Conservation (phyloP, 2,113 vertebrate species). For the Leptosomus discolor region DNA sequence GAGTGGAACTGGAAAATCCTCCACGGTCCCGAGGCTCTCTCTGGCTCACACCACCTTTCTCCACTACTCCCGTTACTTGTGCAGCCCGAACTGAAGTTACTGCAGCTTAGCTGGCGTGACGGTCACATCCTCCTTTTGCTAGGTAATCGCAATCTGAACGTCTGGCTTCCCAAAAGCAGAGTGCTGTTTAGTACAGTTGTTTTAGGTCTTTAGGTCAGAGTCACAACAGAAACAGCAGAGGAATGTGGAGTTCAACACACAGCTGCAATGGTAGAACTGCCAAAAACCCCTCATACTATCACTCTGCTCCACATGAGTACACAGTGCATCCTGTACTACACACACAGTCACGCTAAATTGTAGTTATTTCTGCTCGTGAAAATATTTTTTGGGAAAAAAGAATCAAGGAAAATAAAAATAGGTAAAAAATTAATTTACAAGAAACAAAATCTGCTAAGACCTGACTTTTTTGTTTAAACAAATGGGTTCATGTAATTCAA, state of each 20-base stretch:
- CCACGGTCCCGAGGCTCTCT: not conserved
- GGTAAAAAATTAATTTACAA: not conserved
- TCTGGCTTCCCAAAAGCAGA: not conserved
- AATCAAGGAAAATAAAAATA: not conserved
- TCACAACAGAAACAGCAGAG: not conserved
- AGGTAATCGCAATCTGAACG: not conserved
- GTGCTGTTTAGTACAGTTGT: not conserved
- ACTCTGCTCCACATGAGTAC: rapidly evolving
- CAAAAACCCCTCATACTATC: not conserved
- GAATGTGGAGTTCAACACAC: not conserved
- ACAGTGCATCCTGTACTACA: not conserved
- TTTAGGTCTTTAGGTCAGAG: not conserved
- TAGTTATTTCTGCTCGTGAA: not conserved
- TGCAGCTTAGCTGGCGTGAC: not conserved
- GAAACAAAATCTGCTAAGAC: not conserved
- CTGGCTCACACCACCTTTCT: not conserved
- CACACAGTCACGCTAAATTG: not conserved
- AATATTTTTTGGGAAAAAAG: not conserved
- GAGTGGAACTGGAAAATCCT: not conserved
- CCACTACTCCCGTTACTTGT: not conserved
- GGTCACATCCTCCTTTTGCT: not conserved
- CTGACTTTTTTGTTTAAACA: not conserved
- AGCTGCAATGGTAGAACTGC: not conserved
- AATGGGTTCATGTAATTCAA: not conserved
- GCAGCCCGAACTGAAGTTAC: not conserved